Evolutionary conservation across 2,888 invertebrate species (phyloP).

Genomic region (Dysmachus trigonus): DNA sequence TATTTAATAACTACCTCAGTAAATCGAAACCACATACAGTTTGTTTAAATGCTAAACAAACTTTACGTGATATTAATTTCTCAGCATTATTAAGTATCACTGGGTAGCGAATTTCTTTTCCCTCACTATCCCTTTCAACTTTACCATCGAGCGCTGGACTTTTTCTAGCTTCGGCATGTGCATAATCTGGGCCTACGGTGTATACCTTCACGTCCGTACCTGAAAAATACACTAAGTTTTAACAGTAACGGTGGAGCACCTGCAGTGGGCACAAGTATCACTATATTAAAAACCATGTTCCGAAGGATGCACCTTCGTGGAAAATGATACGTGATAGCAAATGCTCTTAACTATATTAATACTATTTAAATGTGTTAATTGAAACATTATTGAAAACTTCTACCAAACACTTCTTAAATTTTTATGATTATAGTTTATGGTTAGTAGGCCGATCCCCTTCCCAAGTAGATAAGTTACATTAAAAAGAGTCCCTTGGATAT

Average conservation of each 20-base stretch:
- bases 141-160: slow-evolving; percentile 98
- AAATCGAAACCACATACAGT: slow-evolving; percentile 99
- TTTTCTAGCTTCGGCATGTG: slow-evolving; percentile 98
- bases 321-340: neutral
- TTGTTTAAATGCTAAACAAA: slow-evolving; percentile 95
- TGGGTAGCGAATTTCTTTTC: slow-evolving; percentile 98
- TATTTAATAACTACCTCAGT: slow-evolving; percentile 69
- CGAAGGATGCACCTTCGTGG: neutral
- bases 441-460: neutral
- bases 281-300: neutral
- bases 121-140: slow-evolving; percentile 97
- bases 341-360: neutral
- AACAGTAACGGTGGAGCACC: slow-evolving; percentile 64
- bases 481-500: neutral
- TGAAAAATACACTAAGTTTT: slow-evolving; percentile 66
- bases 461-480: neutral
- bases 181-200: slow-evolving; percentile 99
- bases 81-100: slow-evolving; percentile 97
- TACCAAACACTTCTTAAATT: neutral
- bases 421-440: neutral
- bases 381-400: neutral
- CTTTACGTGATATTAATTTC: slow-evolving; percentile 96
- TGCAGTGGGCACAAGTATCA: slow-evolving; percentile 47
- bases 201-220: slow-evolving; percentile 86
- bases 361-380: neutral